Percentiles rank a stretch among this genome's conserved stretches.
These are phyloP conservation scores for Catagonus wagneri DNA, from an alignment of 2,113 vertebrate genomes.

Conservation along the genomic window DNA sequence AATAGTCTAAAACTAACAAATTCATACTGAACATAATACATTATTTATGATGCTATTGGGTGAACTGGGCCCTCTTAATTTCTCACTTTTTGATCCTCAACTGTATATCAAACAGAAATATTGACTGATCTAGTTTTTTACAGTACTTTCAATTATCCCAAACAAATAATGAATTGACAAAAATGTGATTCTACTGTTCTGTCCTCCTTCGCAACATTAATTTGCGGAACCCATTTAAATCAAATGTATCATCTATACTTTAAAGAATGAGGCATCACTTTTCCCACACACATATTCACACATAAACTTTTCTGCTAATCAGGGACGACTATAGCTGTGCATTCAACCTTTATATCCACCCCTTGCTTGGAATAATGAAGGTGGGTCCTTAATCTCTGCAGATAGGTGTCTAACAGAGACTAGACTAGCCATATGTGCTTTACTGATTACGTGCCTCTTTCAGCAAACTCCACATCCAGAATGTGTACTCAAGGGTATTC, in stretches of 20 bases:
- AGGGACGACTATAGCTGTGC: slow-evolving; percentile 32
- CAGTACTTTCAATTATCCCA: slow-evolving; percentile 6
- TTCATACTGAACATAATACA: background rate
- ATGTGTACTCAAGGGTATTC: background rate
- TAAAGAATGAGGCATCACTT: background rate
- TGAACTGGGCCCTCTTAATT: background rate
- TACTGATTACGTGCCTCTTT: background rate
- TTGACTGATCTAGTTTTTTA: background rate
- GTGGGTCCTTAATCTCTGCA: background rate
- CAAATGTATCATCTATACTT: background rate
- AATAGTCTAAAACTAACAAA: background rate
- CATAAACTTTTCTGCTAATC: background rate
- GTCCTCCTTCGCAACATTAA: background rate
- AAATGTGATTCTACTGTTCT: background rate
- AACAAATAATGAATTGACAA: background rate
- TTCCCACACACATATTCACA: background rate
- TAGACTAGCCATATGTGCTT: background rate
- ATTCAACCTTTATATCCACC: background rate
- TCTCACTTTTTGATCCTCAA: background rate
- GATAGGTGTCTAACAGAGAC: background rate
- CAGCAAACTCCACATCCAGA: slow-evolving; percentile 15
- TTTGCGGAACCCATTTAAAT: background rate
- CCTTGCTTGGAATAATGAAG: slow-evolving; percentile 18
- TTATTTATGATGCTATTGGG: background rate
- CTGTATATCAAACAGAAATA: slow-evolving; percentile 33